Base-by-base conservation (phyloP, 2,797 vertebrate genomes). In the Lagodon rhomboides region DNA sequence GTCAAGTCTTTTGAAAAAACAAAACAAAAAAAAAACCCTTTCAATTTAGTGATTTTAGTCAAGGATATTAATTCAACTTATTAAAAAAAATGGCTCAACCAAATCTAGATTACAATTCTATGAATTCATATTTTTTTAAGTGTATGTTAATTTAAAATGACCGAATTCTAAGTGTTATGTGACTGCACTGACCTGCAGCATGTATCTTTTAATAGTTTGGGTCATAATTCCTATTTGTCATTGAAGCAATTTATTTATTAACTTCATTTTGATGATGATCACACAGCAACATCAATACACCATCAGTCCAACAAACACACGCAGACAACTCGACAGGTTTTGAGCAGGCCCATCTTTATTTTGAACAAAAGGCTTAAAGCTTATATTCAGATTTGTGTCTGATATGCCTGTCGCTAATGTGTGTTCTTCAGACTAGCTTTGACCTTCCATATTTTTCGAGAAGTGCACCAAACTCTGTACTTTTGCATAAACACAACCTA, bases 41-140 rank as follows among this genome's bases (percentile, higher is more conserved):
- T 55, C 17, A 56, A 59, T 67, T 65, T 18, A 60, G 34, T 67
- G 0, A 55, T 61, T 79, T 55, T 49, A 30, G 23, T 62, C 34
- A 30, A 23, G 59, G 34, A 76, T 46, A 66, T 77, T 17, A 66
- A 66, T 77, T 62, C 0, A 47, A 70, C 70, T 16, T 55, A 41
- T 63, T 13, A 15, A 13, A 22, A 51, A 27, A 43, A 30, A 55
- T 22, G 18, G 1, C 25, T 51, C 25, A 4, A 13, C 12, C 41
- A 16, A 20, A 4, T 11, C 2, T 3, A 61, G 30, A 61, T 15
- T 20, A 41, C 56, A 38, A 34, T 1, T 41, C 16, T 8, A 22
- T 46, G 41, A 58, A n/a, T 70, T 18, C 2, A 17, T 23, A 13
- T 7, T 30, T 30, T 59, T 60, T 25, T 7, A 5, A 25, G 34